phyloP scores from a whole-genome alignment of 2,888 invertebrate genomes.

The Erynnis tages region DNA sequence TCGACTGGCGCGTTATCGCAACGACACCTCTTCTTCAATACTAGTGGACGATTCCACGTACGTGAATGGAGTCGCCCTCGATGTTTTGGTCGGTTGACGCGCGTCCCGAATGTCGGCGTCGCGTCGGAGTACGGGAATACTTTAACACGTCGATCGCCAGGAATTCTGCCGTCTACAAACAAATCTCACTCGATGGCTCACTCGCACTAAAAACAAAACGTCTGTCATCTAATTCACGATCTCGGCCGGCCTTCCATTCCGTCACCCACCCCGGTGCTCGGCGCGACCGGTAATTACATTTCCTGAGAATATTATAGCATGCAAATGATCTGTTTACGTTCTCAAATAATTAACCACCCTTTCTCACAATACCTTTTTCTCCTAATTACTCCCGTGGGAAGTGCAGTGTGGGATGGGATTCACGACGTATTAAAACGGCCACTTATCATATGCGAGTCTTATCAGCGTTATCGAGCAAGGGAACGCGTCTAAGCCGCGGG shows the following conservation, averaged over 20 bases:
- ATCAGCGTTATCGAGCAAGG: conserved; percentile 18
- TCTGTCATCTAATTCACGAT: conserved; percentile 26
- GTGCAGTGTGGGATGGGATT: conserved; percentile 32
- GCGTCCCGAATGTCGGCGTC: conserved; percentile 57
- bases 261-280: conserved; percentile 36
- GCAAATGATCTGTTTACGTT: conserved; percentile 36
- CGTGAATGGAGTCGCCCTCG: conserved; percentile 64
- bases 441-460: conserved; percentile 25
- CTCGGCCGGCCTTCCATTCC: conserved; percentile 11
- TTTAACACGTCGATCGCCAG: conserved; percentile 42
- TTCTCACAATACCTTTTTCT: conserved; percentile 34
- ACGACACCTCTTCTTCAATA: conserved; percentile 70
- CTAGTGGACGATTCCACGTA: conserved; percentile 58
- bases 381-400: conserved; percentile 36
- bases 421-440: conserved; percentile 28
- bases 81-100: conserved; percentile 70
- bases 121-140: conserved; percentile 45
- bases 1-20: conserved; percentile 76
- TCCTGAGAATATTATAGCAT: conserved; percentile 34
- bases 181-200: conserved; percentile 30
- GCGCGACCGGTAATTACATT: conserved; percentile 19
- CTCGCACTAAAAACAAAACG: conserved; percentile 33
- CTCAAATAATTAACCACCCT: conserved; percentile 34
- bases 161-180: conserved; percentile 35
- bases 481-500: conserved; percentile 7